phyloP scores from a whole-genome alignment of 2,113 vertebrate species.

The Mus spicilegus region DNA sequence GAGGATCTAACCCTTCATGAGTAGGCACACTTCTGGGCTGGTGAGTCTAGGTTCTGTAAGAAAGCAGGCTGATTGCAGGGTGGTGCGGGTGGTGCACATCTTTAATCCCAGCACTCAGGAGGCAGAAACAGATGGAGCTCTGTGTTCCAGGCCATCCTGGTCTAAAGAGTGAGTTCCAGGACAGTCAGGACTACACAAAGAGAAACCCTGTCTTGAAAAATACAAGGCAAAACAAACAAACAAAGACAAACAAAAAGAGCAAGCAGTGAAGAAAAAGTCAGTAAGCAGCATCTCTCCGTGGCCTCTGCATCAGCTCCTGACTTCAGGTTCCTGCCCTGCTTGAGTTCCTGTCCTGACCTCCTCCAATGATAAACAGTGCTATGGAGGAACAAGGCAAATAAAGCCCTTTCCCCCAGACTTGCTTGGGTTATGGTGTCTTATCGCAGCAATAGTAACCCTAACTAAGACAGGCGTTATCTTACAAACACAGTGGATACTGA shows the following conservation, averaged over 20 bases:
- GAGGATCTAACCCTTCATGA: background rate
- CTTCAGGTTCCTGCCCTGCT: background rate
- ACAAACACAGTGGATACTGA: background rate
- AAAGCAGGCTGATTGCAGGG: background rate
- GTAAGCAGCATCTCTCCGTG: too few species aligned
- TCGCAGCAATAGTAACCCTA: background rate
- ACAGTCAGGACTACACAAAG: background rate
- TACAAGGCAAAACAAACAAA: background rate
- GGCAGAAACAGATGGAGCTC: background rate
- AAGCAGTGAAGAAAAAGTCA: background rate
- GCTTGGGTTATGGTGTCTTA: background rate
- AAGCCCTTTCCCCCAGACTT: background rate
- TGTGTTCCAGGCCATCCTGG: background rate
- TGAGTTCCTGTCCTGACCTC: background rate
- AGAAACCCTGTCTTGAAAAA: background rate
- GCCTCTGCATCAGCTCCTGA: background rate
- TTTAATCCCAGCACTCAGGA: background rate
- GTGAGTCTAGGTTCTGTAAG: background rate
- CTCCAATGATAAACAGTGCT: background rate
- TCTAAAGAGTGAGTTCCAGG: background rate
- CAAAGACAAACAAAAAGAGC: background rate
- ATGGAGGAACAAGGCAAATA: background rate
- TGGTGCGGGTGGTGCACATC: background rate
- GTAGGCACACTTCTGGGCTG: too few species aligned
- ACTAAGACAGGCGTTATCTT: background rate